Base-by-base conservation (phyloP, 2,888 invertebrate species). In the Acrobasis suavella region DNA sequence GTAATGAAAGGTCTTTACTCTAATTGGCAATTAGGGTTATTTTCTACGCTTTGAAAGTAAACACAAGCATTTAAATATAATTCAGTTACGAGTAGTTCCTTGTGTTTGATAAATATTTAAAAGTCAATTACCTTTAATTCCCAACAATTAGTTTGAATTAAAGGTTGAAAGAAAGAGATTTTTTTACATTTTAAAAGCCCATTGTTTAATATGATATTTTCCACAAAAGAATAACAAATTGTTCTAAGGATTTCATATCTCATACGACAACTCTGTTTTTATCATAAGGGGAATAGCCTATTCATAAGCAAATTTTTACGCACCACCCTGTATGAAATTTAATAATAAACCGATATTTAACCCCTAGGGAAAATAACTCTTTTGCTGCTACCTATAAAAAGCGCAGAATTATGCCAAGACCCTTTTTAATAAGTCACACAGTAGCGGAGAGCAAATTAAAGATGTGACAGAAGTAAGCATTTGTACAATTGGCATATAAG, bases 341-440 rank as follows among this genome's bases (percentile, higher is more conserved):
- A 56, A 56, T 56, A 56, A 46, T 56, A 56, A 42, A 56, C 56
- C 56, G 12, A 56, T 56, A 56, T 56, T 56, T 42, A 56, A 42
- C 22, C 56, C 22, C 22, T 17, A 56, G 56, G 56, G 42, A 46
- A 56, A 56, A 56, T 56, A 56, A 56, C 22, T 56, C 42, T 56
- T 56, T 56, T 56, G 42, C 5, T 17, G 9, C 17, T 16, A 38
- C 17, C 46, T 56, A 56, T 22, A 56, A 56, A 56, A 56, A 56
- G 52, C 14, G 32, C 32, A 37, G 32, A 46, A 42, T 56, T 38
- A 15, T 56, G 39, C 16, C 14, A 12, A 12, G 15, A 56, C 51
- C 60, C 60, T 50, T 42, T 60, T 60, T 60, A 60, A 60, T 60
- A 60, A 60, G 60, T 51, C 50, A 60, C 51, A 52, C 10, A n/a